Conservation (phyloP, 2,113 vertebrate species). For the Salvator merianae region DNA sequence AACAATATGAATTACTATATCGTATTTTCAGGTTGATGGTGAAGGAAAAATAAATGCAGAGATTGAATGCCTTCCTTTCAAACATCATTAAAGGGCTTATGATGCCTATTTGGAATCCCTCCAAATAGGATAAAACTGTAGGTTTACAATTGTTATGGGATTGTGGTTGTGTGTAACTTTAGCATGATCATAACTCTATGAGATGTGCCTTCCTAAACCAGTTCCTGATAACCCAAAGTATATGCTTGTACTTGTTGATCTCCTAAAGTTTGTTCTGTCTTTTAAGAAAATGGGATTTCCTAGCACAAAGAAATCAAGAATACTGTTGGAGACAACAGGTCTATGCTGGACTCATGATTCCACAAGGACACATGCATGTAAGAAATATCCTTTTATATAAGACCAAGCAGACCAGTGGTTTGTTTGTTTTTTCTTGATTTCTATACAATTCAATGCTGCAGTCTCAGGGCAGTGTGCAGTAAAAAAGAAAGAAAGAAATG, state of each 20-base stretch:
- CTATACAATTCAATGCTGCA: too few species aligned
- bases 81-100: slow-evolving; percentile 3
- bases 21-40: slow-evolving; percentile 34
- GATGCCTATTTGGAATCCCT: rapidly evolving
- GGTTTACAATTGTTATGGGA: not conserved
- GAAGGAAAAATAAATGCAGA: not conserved
- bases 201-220: not conserved
- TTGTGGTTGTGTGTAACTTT: not conserved
- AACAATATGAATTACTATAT: not conserved
- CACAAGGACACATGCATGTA: too few species aligned
- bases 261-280: not conserved
- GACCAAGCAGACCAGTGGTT: too few species aligned
- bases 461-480: too few species aligned
- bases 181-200: not conserved
- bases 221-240: not conserved
- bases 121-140: not conserved
- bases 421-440: too few species aligned
- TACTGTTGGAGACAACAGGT: not conserved
- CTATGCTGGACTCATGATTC: not conserved
- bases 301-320: not conserved
- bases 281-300: not conserved
- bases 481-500: too few species aligned
- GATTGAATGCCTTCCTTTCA: not conserved
- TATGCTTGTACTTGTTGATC: not conserved
- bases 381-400: too few species aligned